These are phyloP conservation scores for Bimastos eiseni DNA, from an alignment of 2,888 invertebrate genomes.

Conservation along the genomic window DNA sequence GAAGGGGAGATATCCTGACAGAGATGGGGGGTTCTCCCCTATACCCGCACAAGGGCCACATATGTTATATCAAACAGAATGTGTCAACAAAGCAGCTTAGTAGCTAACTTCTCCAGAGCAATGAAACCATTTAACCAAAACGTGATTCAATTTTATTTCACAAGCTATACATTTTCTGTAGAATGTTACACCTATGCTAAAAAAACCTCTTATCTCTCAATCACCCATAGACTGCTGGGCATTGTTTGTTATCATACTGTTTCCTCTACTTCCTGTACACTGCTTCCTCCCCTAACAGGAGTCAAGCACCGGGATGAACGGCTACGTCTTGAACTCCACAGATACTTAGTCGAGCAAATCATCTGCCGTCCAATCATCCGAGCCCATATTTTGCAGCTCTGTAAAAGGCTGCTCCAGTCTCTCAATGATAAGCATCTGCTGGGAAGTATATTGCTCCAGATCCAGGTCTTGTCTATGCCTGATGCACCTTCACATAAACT, in stretches of 20 bases:
- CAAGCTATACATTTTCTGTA: background rate
- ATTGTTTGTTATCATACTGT: background rate
- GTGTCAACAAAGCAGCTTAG: background rate
- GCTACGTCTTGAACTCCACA: background rate
- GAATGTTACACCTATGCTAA: background rate
- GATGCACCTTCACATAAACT: background rate
- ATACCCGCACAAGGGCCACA: background rate
- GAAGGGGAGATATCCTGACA: no score
- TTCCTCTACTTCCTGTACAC: background rate
- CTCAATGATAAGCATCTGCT: background rate
- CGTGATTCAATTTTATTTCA: background rate
- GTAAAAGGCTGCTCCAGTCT: background rate
- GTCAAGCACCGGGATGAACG: background rate
- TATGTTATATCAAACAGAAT: background rate
- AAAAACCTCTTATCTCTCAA: background rate
- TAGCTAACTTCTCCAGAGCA: background rate
- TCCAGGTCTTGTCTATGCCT: background rate
- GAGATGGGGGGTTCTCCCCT: background rate
- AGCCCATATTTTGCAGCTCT: background rate
- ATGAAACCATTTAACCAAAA: background rate
- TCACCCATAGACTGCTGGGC: background rate
- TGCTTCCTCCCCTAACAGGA: background rate
- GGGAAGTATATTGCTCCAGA: background rate
- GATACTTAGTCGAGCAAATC: background rate
- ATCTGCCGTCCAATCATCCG: background rate